Base-by-base conservation (phyloP, 2,888 invertebrate genomes). In the Anorthoa munda region DNA sequence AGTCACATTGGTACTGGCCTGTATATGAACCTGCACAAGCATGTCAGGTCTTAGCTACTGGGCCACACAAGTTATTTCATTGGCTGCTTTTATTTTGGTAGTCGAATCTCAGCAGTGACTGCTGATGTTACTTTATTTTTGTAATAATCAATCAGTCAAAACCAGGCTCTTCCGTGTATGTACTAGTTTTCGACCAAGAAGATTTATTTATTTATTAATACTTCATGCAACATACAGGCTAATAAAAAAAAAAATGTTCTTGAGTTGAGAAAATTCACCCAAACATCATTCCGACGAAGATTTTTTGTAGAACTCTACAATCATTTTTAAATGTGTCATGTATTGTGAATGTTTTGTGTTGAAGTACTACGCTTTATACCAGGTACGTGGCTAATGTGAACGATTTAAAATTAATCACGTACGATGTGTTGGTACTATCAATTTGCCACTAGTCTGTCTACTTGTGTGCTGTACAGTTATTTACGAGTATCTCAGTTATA, bases 331-430 rank as follows among this genome's bases (percentile, higher is more conserved):
- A 39, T 50, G 18, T 48, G 59, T 48, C 46, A 60, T 48, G 48
- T 26, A 68, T 76, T 60, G 48, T 66, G 31, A 31, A 31, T 31
- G 31, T 31, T 5, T 7, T 31, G 31, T 60, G 68, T 12, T 21
- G 39, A 9, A 26, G 18, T 60, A 50, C 21, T 45, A 77, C 45
- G 70, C 55, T 26, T 55, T 45, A 51, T 21, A 64, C 21, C 7
- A 39, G 18, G 53, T 15, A 64, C 76, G 64, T 72, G 53, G 45
- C 53, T 46, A 72, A 65, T 65, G 12, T 65, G 58, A 55, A 72
- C 23, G 45, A 72, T 72, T 77, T 60, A 23, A 72, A 76, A 78
- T 76, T 78, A 60, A 77, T 77, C 76, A 78, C 76, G 76, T 77
- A 77, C 72, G 56, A 31, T 51, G 26, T 45, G 48, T 60, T 18